Base-by-base conservation (phyloP, 2,888 invertebrate genomes). In the Lasiommata megera region DNA sequence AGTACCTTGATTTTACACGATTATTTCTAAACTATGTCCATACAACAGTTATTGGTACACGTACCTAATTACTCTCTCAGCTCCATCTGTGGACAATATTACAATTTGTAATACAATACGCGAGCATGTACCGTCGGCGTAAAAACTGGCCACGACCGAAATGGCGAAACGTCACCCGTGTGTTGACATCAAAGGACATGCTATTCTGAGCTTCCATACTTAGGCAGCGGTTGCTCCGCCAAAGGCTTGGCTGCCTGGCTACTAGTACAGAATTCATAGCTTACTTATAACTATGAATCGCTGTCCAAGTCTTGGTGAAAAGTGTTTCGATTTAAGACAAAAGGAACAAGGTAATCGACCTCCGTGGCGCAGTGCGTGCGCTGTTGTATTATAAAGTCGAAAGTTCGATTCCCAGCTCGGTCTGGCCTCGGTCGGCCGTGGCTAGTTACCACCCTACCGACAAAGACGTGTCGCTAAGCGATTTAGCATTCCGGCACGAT, bases 51-150 rank as follows among this genome's bases (percentile, higher is more conserved):
- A 58, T 60, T 62, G 53, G 60, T 63, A 28, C 51, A 36, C 31
- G 56, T 54, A 64, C 59, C 62, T 66, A 69, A 71, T 72, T 67
- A 70, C 67, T 56, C 58, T 48, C 57, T 60, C 56, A 56, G 34
- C 11, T 12, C 70, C 71, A 5, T 70, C 69, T 40, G 68, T 56
- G 71, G 69, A 60, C 67, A 69, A 71, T 84, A 85, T 85, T 83
- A 85, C 82, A 87, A 88, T 86, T 88, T 86, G 88, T 85, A 82
- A 84, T 85, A 86, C 86, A 87, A 85, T 84, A 77, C 71, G 62
- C 65, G 54, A 53, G 64, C 64, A 59, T 61, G 62, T 64, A 58
- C 48, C 40, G 50, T 18, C 58, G 40, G 56, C 14, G 66, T 69
- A 85, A 85, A 84, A 85, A 85, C 75, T 81, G 63, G 83, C 63